phyloP scores from a whole-genome alignment of 2,888 invertebrate species.

The Campoplex capitator region DNA sequence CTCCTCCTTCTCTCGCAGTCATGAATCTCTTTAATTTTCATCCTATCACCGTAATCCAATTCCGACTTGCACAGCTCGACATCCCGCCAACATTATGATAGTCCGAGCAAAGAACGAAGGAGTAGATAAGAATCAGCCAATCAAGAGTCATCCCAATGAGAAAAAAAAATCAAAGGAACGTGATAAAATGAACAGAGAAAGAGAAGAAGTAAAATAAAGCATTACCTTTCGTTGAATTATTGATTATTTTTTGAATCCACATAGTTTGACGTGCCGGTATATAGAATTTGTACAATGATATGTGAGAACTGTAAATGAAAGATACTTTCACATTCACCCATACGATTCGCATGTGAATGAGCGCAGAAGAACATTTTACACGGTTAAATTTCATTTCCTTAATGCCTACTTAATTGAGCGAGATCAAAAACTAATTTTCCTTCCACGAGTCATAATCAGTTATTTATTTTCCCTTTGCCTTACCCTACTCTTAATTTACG shows the following conservation, averaged over 20 bases:
- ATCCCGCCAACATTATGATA: constrained; percentile 32
- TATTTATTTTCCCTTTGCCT: background rate
- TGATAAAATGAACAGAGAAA: background rate
- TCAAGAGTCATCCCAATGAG: background rate
- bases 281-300: background rate
- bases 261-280: background rate
- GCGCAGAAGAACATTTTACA: background rate
- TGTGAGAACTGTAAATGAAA: background rate
- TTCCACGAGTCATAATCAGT: background rate
- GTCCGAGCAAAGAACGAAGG: constrained; percentile 20
- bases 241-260: background rate
- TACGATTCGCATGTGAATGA: background rate
- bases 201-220: background rate
- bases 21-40: constrained; percentile 68
- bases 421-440: background rate
- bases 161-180: constrained; percentile 4
- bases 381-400: background rate
- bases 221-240: background rate
- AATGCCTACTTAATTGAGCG: background rate
- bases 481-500: background rate
- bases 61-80: constrained; percentile 47
- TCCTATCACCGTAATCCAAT: constrained; percentile 70
- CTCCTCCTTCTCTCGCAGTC: constrained; percentile 11
- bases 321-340: background rate
- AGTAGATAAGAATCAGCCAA: constrained; percentile 39